Evolutionary conservation across 2,113 vertebrate species (phyloP).

Genomic region (Buteo buteo): DNA sequence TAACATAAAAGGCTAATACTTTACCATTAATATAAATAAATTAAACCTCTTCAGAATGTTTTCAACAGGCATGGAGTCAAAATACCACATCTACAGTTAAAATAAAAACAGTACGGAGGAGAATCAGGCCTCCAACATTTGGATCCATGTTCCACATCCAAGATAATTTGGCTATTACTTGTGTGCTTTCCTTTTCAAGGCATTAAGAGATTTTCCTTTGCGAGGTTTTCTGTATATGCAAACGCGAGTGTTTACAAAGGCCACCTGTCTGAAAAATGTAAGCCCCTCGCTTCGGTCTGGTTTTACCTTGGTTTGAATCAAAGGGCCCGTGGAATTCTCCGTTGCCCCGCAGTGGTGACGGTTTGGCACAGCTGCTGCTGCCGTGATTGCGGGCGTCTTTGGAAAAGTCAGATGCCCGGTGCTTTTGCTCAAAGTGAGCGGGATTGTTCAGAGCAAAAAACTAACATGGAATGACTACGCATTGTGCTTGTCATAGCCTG

Average conservation of each 20-base stretch:
- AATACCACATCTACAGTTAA: background rate
- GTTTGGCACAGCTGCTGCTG: slow-evolving; percentile 13
- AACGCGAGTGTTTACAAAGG: background rate
- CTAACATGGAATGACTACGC: accelerated
- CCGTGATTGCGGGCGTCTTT: background rate
- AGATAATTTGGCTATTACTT: background rate
- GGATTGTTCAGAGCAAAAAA: background rate
- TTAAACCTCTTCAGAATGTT: background rate
- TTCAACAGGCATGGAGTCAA: background rate
- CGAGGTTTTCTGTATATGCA: background rate
- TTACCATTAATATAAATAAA: background rate
- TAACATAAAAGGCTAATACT: background rate
- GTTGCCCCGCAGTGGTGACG: background rate
- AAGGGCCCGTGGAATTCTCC: slow-evolving; percentile 5
- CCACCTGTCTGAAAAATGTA: slow-evolving; percentile 42
- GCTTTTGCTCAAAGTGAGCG: accelerated
- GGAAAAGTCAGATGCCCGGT: background rate
- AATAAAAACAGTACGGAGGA: background rate
- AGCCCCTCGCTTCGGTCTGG: background rate
- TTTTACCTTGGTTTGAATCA: slow-evolving; percentile 51
- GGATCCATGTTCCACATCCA: background rate
- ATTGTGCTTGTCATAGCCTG: background rate
- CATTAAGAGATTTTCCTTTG: background rate
- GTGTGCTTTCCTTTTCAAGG: background rate
- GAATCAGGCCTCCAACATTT: background rate